Evolutionary conservation across 2,797 vertebrate species (phyloP), one percentile per base, ranked within the genome.

Genomic region (Triplophysa yarkandensis): DNA sequence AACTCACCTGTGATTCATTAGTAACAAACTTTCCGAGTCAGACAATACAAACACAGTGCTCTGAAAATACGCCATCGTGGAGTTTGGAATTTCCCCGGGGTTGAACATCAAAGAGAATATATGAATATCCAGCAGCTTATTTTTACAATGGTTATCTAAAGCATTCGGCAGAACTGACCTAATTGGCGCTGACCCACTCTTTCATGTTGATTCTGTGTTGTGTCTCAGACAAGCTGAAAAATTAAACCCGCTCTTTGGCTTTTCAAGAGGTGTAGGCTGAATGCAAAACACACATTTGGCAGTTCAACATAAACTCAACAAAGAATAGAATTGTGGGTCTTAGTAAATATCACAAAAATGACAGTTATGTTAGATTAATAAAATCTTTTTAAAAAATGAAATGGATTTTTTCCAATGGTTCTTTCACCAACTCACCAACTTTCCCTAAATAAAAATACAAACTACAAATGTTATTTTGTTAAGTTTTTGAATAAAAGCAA

Each of bases 1-100:
- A 80, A 63, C 48, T 62, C 54, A 85, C 80, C 80, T 82, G 80
- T 84, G 84, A 86, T 77, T 89, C 84, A 87, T 80, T 73, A 70
- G 70, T 28, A 23, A 58, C 28, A 8, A 32, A 68, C 74, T 71
- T 76, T 2, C 65, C 74, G 55, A 70, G 60, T 71, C 69, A 67
- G 25, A 77, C 55, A 65, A 83, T 79, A 46, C 1, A 83, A 71
- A 73, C 82, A 77, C 75, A 74, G 41, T 23, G 32, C 55, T 43
- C 23, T 28, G 65, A 64, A 63, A 75, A 52, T 63, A 57, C 63
- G 39, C n/a, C 66, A 57, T 41, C n/a, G 1, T 6, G 14, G 46
- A 46, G n/a, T 50, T 39, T 76, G 46, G 32, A 55, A 55, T 71
- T 19, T 27, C 48, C 27, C 63, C 2, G 5, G 43, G 54, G 55